Evolutionary conservation across 2,888 invertebrate genomes (phyloP), one percentile per base, ranked within the genome.

Genomic region (Acrobasis suavella): DNA sequence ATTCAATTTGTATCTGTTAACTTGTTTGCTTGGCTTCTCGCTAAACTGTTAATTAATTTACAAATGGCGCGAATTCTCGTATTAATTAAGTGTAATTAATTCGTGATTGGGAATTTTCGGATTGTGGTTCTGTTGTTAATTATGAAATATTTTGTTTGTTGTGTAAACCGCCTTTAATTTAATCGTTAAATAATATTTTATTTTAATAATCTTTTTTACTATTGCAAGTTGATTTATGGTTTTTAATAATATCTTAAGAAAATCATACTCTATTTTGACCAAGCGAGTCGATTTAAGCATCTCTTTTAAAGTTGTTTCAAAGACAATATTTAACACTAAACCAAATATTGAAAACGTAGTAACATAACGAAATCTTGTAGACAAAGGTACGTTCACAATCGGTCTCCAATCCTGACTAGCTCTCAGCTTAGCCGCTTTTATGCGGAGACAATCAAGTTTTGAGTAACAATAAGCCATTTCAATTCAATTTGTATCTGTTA

Each of bases 1-100:
- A 56, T 56, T 42, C 42, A 56, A 56, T 56, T 56, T 56, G 42
- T 52, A 32, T 56, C 42, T 42, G 56, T 42, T 56, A 56, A 56
- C 46, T 56, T 56, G 46, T 56, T 56, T 56, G 17, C 56, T 56
- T 38, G 10, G 56, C 42, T 38, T 54, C 54, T 42, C 56, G 17
- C 56, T 10, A 17, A 12, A 14, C 38, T 10, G 38, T 42, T 56
- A 56, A 56, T 56, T 56, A 42, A 42, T 32, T 54, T 46, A 16
- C 22, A 16, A 42, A 56, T 56, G 42, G 17, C 15, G 22, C 17
- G 14, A 22, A 46, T 46, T 46, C n/a, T 46, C 46, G 46, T 46
- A 6, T 46, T 46, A 14, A 46, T 46, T 46, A 14, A n/a, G 9
- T 14, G 5, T 10, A 46, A 46, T 46, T 42, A 12, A 42, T 46